Conservation (phyloP, 92 coral and sea anemone species). For the Montipora capitata region DNA sequence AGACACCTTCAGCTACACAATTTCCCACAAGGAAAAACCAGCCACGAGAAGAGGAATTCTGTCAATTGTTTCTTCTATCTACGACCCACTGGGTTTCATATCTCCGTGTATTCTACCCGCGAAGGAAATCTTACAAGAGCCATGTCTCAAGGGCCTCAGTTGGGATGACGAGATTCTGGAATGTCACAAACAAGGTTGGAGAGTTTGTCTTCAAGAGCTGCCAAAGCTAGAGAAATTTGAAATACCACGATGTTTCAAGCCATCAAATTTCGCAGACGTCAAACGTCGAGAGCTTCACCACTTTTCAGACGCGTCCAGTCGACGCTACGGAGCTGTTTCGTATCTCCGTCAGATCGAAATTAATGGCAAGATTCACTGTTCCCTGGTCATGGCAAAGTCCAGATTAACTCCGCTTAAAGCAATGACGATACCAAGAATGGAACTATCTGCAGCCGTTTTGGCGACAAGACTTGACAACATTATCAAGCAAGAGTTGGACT, state of each 20-base stretch:
- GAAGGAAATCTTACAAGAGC: conserved; percentile 43
- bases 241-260: conserved; percentile 37
- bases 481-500: conserved; percentile 21
- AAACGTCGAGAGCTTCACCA: conserved; percentile 30
- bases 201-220: conserved; percentile 27
- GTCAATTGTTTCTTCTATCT: conserved; percentile 36
- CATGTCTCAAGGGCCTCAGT: conserved; percentile 30
- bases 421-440: conserved; percentile 54
- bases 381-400: conserved; percentile 59
- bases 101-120: conserved; percentile 42
- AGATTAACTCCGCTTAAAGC: conserved; percentile 48
- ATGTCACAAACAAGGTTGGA: conserved; percentile 13
- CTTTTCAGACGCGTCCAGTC: conserved; percentile 37
- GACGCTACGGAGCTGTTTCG: conserved; percentile 41
- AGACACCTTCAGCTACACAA: conserved; percentile 20
- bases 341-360: conserved; percentile 14
- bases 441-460: conserved; percentile 53
- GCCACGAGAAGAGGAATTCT: conserved; percentile 42
- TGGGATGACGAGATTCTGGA: conserved; percentile 51
- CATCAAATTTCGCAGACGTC: conserved; percentile 7
- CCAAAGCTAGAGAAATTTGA: conserved; percentile 30
- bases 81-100: conserved; percentile 59
- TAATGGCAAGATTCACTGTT: conserved; percentile 13
- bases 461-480: conserved; percentile 20
- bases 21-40: background rate